phyloP scores from a whole-genome alignment of 2,888 invertebrate genomes.

The Epirrhoe tristata region DNA sequence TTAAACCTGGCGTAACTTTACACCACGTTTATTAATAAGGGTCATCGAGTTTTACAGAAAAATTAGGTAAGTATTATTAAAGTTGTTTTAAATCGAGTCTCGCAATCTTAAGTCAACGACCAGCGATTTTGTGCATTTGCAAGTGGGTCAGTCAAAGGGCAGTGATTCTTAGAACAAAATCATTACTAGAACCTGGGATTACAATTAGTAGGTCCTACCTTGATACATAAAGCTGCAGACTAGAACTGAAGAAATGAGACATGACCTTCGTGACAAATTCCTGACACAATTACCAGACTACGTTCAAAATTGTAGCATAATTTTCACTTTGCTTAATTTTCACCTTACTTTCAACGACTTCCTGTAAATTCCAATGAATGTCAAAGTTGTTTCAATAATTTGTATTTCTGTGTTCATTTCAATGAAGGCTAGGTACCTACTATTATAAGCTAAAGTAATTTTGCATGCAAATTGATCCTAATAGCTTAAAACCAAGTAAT shows the following conservation, averaged over 20 bases:
- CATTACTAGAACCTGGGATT: background rate
- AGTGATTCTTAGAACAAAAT: too few species aligned
- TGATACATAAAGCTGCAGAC: background rate
- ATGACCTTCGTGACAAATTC: constrained; percentile 31
- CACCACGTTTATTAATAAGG: too few species aligned
- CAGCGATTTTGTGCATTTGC: too few species aligned
- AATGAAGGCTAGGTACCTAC: constrained; percentile 36
- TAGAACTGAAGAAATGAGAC: background rate
- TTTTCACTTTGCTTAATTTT: constrained; percentile 32
- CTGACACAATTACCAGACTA: constrained; percentile 7
- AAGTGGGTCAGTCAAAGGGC: too few species aligned
- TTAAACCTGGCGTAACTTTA: too few species aligned
- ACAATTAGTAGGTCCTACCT: background rate
- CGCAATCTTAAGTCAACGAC: too few species aligned
- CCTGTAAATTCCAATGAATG: constrained; percentile 29
- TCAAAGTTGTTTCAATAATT: constrained; percentile 32
- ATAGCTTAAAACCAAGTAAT: constrained; percentile 41
- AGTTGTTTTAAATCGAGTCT: too few species aligned
- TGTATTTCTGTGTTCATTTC: constrained; percentile 26
- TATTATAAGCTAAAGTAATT: constrained; percentile 44
- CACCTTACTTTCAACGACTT: constrained; percentile 24
- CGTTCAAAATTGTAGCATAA: constrained; percentile 50
- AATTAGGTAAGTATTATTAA: too few species aligned
- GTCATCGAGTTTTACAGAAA: too few species aligned
- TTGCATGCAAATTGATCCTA: constrained; percentile 53